phyloP scores from a whole-genome alignment of 1,140 invertebrate genomes.

The Hestina assimilis region DNA sequence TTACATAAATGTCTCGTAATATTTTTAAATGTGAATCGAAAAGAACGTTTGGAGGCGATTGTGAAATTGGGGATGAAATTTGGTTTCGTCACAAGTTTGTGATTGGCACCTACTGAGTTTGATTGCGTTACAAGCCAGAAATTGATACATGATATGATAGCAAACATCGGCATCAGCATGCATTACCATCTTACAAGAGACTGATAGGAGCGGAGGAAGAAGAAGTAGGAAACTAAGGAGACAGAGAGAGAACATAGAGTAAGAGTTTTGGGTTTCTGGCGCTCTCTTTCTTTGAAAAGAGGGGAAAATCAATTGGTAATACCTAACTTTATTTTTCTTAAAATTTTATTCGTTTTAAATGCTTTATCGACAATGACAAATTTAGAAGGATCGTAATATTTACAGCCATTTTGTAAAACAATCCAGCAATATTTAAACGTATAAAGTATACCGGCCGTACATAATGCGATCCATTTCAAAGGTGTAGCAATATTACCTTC shows the following conservation, averaged over 20 bases:
- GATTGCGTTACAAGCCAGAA: conserved; percentile 1
- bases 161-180: too few relatives aligned
- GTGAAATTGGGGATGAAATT: conserved; percentile 17
- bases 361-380: too few relatives aligned
- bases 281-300: too few relatives aligned
- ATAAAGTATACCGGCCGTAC: not conserved
- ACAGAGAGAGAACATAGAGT: too few relatives aligned
- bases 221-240: too few relatives aligned
- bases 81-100: not conserved
- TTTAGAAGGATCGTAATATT: not conserved
- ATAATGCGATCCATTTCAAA: not conserved
- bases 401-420: not conserved
- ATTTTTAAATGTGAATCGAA: conserved; percentile 21
- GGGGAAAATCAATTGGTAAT: too few relatives aligned
- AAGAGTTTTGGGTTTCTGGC: too few relatives aligned
- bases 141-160: too few relatives aligned
- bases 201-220: too few relatives aligned
- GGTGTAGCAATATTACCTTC: conserved; percentile 8
- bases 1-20: conserved; percentile 21
- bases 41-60: conserved; percentile 13
- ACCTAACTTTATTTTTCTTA: too few relatives aligned
- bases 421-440: not conserved
- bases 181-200: too few relatives aligned
- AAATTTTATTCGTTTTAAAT: too few relatives aligned
- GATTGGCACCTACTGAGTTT: conserved; percentile 6